Evolutionary conservation across 2,113 vertebrate genomes (phyloP).

Genomic region (Lamprologus tigripictilis): DNA sequence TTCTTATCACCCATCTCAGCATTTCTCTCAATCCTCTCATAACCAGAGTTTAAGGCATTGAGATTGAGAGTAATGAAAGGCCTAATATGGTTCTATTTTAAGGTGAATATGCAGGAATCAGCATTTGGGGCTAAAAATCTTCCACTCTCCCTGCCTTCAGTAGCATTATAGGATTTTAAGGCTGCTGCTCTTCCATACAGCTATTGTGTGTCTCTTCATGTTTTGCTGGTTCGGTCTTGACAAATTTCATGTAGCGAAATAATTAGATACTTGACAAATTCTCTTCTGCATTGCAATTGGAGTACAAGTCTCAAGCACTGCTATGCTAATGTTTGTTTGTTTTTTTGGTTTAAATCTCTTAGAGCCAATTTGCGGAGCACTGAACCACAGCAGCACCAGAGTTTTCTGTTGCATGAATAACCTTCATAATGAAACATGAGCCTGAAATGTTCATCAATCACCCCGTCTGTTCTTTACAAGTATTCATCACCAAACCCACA

Average conservation of each 20-base stretch:
- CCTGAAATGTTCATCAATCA: conserved; percentile 40
- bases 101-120: conserved; percentile 1
- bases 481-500: not conserved
- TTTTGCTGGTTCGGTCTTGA: conserved; percentile 21
- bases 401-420: conserved; percentile 28
- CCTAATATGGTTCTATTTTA: not conserved
- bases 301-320: not conserved
- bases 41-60: not conserved
- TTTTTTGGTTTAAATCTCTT: conserved; percentile 12
- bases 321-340: conserved; percentile 40
- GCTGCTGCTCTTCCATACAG: not conserved
- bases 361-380: conserved; percentile 17
- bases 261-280: not conserved
- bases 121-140: not conserved
- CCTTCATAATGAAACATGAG: conserved; percentile 44
- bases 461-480: not conserved
- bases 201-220: not conserved
- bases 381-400: conserved; percentile 8
- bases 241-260: not conserved
- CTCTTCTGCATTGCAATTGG: not conserved
- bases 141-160: not conserved
- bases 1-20: not conserved
- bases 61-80: not conserved
- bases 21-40: not conserved
- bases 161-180: not conserved